Conservation (phyloP, 1,140 invertebrate genomes). For the Pinna nobilis region DNA sequence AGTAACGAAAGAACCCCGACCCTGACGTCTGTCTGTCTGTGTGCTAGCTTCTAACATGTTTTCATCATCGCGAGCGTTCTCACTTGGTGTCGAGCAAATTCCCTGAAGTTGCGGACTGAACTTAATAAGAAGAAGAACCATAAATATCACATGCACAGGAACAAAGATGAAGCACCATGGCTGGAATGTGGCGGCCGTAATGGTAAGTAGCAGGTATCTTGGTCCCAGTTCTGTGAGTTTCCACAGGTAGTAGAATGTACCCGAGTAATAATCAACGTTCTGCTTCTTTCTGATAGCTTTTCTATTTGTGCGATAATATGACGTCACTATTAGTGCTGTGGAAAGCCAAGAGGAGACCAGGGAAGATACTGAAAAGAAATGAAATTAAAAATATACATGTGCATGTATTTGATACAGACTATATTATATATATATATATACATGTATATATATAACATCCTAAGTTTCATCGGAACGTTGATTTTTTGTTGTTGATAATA, state of each 20-base stretch:
- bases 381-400: neutral
- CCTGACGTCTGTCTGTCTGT: too few species aligned
- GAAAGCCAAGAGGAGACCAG: neutral
- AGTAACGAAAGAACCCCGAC: neutral
- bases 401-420: neutral
- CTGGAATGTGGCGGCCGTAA: neutral
- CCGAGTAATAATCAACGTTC: slow-evolving; percentile 4
- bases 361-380: slow-evolving; percentile 23
- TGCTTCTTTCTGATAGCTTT: neutral
- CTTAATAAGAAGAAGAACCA: neutral
- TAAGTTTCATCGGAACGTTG: neutral
- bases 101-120: neutral
- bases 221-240: slow-evolving; percentile 5
- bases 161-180: neutral
- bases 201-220: neutral
- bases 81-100: neutral
- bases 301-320: slow-evolving; percentile 19
- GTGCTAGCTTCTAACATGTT: neutral
- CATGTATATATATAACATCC: too few species aligned
- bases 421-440: neutral
- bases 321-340: slow-evolving; percentile 15
- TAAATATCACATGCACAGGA: neutral
- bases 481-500: neutral
- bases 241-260: neutral
- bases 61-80: neutral